A percentile compares a stretch with the other conserved stretches of the same genome.
phyloP scores from a whole-genome alignment of 2,888 invertebrate genomes.

The Epirrita christyi region DNA sequence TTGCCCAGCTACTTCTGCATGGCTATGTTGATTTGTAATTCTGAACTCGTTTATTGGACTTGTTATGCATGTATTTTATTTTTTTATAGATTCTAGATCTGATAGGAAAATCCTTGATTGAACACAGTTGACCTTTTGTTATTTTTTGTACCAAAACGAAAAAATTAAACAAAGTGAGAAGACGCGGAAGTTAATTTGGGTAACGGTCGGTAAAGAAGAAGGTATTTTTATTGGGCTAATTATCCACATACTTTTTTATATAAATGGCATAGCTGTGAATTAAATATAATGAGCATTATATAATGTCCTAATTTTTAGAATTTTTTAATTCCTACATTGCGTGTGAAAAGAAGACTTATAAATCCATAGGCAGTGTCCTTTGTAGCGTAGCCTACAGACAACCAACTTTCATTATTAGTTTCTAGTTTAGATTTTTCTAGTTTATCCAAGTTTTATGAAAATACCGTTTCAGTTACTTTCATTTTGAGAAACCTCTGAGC shows the following conservation, averaged over 20 bases:
- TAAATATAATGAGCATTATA: conserved; percentile 5
- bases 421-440: no score
- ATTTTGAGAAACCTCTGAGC: no score
- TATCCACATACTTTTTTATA: conserved; percentile 13
- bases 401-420: no score
- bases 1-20: background rate
- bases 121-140: conserved; percentile 49
- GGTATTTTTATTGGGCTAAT: conserved; percentile 26
- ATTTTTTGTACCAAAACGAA: conserved; percentile 31
- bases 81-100: conserved; percentile 31
- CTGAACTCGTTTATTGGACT: conserved; percentile 33
- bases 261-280: conserved; percentile 6
- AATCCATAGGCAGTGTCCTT: no score
- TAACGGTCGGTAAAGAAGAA: conserved; percentile 23
- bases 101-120: conserved; percentile 42
- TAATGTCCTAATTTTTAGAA: background rate
- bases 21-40: conserved; percentile 18
- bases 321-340: no score
- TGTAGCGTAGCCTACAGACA: no score
- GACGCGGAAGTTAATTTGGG: conserved; percentile 43
- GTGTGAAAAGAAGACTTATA: no score
- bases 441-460: no score
- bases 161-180: conserved; percentile 36
- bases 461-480: no score
- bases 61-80: conserved; percentile 33